These are phyloP conservation scores for Callithrix jacchus DNA, from an alignment of 2,113 vertebrate genomes.

Conservation along the genomic window DNA sequence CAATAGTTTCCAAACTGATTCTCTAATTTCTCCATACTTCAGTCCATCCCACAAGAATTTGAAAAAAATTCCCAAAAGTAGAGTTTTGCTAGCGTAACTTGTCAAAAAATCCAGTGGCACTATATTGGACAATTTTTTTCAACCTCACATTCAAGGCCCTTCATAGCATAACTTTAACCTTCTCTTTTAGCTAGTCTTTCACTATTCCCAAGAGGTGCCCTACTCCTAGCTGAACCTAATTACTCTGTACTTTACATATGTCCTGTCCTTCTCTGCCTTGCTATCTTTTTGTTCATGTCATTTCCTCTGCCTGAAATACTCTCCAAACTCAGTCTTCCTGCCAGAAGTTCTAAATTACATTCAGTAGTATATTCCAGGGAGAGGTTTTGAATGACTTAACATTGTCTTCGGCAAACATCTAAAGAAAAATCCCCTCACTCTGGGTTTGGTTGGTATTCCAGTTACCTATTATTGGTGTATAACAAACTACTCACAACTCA, in stretches of 20 bases:
- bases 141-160: background rate
- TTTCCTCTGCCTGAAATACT: slow-evolving; percentile 35
- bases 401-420: background rate
- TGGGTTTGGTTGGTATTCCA: background rate
- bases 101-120: background rate
- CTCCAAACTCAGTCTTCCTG: slow-evolving; percentile 9
- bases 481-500: background rate
- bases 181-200: background rate
- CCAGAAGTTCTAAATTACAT: slow-evolving; percentile 1
- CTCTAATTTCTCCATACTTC: slow-evolving; percentile 7
- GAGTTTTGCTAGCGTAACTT: background rate
- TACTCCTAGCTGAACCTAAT: background rate
- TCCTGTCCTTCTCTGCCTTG: background rate
- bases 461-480: background rate
- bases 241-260: background rate
- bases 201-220: background rate
- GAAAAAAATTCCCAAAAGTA: background rate
- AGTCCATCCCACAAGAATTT: background rate
- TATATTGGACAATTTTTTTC: background rate
- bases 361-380: background rate
- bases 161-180: background rate
- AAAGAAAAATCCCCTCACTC: background rate
- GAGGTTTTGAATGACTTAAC: background rate
- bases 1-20: background rate
- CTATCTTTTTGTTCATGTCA: slow-evolving; percentile 8